Evolutionary conservation across 2,888 invertebrate genomes (phyloP).

Genomic region (Neoaliturus tenellus): DNA sequence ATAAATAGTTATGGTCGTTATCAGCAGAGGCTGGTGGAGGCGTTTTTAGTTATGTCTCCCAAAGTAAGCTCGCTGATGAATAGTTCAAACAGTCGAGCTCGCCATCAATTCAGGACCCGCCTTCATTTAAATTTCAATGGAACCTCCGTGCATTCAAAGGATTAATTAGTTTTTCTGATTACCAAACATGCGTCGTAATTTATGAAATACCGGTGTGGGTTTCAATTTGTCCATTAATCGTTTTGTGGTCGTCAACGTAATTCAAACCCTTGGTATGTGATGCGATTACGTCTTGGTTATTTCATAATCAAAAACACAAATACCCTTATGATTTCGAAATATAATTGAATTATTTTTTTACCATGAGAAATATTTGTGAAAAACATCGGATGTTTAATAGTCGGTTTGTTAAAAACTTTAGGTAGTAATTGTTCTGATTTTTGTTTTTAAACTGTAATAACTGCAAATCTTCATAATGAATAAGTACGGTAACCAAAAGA

Average conservation of each 20-base stretch:
- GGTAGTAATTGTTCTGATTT: too few relatives aligned
- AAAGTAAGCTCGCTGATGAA: constrained; percentile 28
- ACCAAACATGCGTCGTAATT: constrained; percentile 2
- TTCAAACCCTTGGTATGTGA: background rate
- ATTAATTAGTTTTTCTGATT: constrained; percentile 36
- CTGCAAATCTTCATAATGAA: too few relatives aligned
- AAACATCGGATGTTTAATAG: too few relatives aligned
- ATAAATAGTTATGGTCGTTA: background rate
- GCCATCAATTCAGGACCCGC: constrained; percentile 28
- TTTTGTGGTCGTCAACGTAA: background rate
- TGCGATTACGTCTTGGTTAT: too few relatives aligned
- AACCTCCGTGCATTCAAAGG: constrained; percentile 26
- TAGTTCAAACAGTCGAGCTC: constrained; percentile 30
- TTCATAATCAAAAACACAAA: too few relatives aligned
- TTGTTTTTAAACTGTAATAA: too few relatives aligned
- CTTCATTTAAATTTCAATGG: constrained; percentile 45
- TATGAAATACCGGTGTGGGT: background rate
- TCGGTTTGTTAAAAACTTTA: too few relatives aligned
- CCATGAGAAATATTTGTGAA: too few relatives aligned
- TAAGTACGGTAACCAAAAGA: too few relatives aligned
- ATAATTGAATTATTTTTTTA: too few relatives aligned
- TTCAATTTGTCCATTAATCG: background rate
- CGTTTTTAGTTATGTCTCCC: constrained; percentile 30
- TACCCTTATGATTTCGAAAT: too few relatives aligned
- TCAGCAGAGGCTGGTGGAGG: background rate